Conservation (phyloP, 2,113 vertebrate genomes). For the Malurus elegans region DNA sequence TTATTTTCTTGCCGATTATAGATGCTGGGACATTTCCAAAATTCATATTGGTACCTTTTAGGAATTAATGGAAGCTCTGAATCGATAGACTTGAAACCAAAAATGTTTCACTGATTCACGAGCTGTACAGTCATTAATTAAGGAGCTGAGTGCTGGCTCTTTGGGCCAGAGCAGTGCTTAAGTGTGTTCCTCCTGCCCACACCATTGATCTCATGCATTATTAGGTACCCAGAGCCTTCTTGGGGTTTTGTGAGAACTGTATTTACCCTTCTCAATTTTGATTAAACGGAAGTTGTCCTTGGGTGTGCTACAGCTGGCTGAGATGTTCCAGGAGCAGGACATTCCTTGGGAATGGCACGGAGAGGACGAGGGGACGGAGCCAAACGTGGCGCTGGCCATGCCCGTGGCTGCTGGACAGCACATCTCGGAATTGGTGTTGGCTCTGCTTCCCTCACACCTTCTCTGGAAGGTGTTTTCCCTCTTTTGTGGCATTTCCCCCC, state of each 20-base stretch:
- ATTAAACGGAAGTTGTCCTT: slow-evolving; percentile 5
- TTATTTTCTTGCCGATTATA: slow-evolving; percentile 15
- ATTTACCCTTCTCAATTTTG: slow-evolving; percentile 1
- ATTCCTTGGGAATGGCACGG: not conserved
- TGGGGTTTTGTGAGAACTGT: not conserved
- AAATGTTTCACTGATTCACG: slow-evolving; percentile 33
- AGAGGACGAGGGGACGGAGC: not conserved
- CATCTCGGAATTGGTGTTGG: not conserved
- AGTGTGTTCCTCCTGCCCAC: not conserved
- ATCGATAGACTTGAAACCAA: slow-evolving; percentile 26
- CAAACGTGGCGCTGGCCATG: accelerated
- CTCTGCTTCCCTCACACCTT: not conserved
- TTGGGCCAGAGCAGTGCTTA: not conserved
- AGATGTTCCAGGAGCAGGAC: not conserved
- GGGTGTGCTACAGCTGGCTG: not conserved
- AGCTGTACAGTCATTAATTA: slow-evolving; percentile 40
- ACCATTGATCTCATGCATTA: not conserved
- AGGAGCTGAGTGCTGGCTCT: slow-evolving; percentile 7
- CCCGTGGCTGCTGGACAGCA: not conserved
- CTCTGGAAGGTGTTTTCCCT: not conserved
- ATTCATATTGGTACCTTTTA: not conserved
- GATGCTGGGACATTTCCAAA: not conserved
- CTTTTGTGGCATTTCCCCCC: not conserved
- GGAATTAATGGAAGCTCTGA: slow-evolving; percentile 44
- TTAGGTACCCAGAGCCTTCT: slow-evolving; percentile 16